Conservation (phyloP, 2,113 vertebrate species). For the Odobenus rosmarus region DNA sequence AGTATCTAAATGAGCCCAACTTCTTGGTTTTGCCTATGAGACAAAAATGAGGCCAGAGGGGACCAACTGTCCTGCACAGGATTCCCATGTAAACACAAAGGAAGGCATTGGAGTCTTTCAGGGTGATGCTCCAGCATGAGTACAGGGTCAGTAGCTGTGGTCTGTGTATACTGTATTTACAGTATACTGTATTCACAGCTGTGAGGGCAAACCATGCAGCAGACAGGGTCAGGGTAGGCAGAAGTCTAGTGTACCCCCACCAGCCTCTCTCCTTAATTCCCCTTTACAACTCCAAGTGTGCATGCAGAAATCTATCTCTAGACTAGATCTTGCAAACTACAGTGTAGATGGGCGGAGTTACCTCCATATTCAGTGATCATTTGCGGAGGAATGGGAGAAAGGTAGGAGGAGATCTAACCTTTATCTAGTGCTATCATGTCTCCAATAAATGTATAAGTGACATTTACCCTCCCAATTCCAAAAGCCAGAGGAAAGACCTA, state of each 20-base stretch:
- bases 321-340: background rate
- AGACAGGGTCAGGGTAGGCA: accelerated
- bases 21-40: background rate
- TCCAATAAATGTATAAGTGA: background rate
- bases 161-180: accelerated
- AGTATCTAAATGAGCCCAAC: background rate
- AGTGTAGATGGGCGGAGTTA: background rate
- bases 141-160: background rate
- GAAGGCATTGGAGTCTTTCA: background rate
- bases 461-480: background rate
- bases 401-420: background rate
- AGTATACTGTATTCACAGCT: background rate
- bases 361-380: background rate
- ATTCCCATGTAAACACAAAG: background rate
- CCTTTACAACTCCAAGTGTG: background rate
- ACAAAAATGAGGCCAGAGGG: background rate
- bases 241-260: background rate
- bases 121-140: accelerated
- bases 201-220: background rate
- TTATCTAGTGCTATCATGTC: background rate
- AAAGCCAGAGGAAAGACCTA: background rate
- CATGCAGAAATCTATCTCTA: background rate
- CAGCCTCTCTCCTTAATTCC: background rate
- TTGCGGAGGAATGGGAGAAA: background rate
- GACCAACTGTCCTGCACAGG: background rate